phyloP scores from a whole-genome alignment of 2,888 invertebrate genomes.

The Aphelenchoides bicaudatus region DNA sequence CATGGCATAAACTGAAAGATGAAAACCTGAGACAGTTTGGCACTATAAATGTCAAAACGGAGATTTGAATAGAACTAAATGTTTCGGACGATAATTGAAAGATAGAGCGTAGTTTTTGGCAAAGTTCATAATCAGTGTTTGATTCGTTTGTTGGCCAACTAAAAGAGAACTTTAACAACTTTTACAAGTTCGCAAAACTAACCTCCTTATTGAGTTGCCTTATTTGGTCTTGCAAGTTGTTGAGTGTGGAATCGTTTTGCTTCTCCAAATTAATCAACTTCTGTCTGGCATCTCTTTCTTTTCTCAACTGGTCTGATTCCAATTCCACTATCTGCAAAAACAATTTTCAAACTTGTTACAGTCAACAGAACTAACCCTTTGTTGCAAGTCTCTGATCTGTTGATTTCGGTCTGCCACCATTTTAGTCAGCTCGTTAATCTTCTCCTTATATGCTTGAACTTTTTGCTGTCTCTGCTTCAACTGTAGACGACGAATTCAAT shows the following conservation, averaged over 20 bases:
- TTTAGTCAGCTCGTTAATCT: conserved; percentile 37
- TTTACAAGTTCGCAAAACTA: background rate
- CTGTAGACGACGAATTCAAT: no score
- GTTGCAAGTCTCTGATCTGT: conserved; percentile 40
- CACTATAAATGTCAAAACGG: no score
- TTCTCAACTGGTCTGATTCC: conserved; percentile 37
- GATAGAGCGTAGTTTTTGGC: no score
- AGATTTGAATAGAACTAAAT: no score
- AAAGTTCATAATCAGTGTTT: no score
- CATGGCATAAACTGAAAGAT: no score
- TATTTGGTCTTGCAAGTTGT: conserved; percentile 11
- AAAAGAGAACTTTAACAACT: background rate
- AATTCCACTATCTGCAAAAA: conserved; percentile 42
- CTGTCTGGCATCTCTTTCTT: conserved; percentile 40
- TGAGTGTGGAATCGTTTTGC: conserved; percentile 26
- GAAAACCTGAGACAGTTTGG: no score
- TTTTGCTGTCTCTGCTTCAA: no score
- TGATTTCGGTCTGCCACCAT: conserved; percentile 34
- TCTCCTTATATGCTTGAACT: conserved; percentile 31
- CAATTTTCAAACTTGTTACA: background rate
- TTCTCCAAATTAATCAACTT: conserved; percentile 37
- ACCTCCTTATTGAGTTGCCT: conserved; percentile 18
- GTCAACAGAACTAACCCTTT: conserved; percentile 28
- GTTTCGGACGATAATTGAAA: no score
- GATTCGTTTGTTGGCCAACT: background rate